Evolutionary conservation across 2,797 vertebrate species (phyloP).

Genomic region (Ambastaia sidthimunki): DNA sequence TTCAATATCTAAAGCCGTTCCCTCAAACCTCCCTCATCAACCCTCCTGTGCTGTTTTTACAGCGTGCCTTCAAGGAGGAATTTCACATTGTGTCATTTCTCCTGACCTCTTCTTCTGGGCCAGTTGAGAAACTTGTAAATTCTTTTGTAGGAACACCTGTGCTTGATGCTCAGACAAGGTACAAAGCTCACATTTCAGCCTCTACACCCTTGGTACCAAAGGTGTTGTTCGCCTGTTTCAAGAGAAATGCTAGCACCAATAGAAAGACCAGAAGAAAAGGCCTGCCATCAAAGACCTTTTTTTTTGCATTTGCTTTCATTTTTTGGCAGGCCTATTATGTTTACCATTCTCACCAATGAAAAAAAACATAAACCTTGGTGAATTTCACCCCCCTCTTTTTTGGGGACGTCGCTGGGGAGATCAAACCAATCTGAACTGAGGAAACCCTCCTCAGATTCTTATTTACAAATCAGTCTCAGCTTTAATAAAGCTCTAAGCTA

Average conservation of each 20-base stretch:
- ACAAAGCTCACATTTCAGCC: slow-evolving; percentile 72
- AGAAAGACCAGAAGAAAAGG: slow-evolving; percentile 37
- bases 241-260: slow-evolving; percentile 47
- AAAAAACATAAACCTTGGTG: not conserved
- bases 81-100: slow-evolving; percentile 77
- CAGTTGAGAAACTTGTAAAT: slow-evolving; percentile 71
- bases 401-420: not conserved
- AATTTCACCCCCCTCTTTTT: slow-evolving; percentile 5
- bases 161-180: slow-evolving; percentile 70
- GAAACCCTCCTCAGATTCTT: slow-evolving; percentile 16
- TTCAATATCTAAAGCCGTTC: slow-evolving; percentile 3
- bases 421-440: slow-evolving; percentile 23
- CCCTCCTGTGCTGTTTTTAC: slow-evolving; percentile 32
- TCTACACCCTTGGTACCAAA: slow-evolving; percentile 59
- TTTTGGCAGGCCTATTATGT: slow-evolving; percentile 55
- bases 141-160: slow-evolving; percentile 84
- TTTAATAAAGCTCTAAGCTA: slow-evolving; percentile 47
- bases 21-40: not conserved
- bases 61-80: slow-evolving; percentile 74
- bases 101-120: slow-evolving; percentile 75
- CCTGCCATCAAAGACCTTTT: slow-evolving; percentile 47
- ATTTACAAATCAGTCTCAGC: slow-evolving; percentile 35
- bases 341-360: slow-evolving; percentile 41
- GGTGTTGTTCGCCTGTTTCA: slow-evolving; percentile 41
- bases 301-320: slow-evolving; percentile 43